phyloP scores from a whole-genome alignment of 2,797 vertebrate species.

The Anableps anableps region DNA sequence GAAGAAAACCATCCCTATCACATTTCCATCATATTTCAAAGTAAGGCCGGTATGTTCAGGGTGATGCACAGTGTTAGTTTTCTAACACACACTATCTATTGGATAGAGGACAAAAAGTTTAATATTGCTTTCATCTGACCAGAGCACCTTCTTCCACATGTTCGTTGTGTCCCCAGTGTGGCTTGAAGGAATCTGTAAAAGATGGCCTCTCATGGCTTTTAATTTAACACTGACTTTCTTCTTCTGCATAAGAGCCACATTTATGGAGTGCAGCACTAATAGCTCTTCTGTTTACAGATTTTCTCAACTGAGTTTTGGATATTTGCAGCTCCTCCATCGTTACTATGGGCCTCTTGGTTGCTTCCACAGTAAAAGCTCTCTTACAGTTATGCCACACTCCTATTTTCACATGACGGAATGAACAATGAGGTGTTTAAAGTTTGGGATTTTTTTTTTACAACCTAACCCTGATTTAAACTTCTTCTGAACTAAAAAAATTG shows the following conservation, averaged over 20 bases:
- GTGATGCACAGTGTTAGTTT: not conserved
- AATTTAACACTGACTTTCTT: not conserved
- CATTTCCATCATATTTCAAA: not conserved
- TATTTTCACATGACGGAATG: not conserved
- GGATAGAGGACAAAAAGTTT: not conserved
- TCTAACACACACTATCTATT: not conserved
- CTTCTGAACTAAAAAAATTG: not conserved
- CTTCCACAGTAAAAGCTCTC: not conserved
- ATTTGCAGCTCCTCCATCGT: not conserved
- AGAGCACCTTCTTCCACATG: not conserved
- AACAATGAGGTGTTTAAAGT: not conserved
- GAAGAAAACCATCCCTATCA: not conserved
- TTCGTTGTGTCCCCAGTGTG: not conserved
- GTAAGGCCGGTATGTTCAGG: not conserved
- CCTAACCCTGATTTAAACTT: not conserved
- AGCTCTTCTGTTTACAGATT: not conserved
- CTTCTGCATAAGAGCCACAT: not conserved
- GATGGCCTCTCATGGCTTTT: not conserved
- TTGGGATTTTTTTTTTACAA: not conserved
- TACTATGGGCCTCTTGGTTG: not conserved
- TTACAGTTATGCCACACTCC: not conserved
- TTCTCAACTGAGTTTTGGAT: not conserved
- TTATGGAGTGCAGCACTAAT: not conserved
- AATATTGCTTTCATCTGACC: not conserved
- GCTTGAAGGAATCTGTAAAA: not conserved